Conservation (phyloP, 2,113 vertebrate genomes). For the Cebidichthys violaceus region DNA sequence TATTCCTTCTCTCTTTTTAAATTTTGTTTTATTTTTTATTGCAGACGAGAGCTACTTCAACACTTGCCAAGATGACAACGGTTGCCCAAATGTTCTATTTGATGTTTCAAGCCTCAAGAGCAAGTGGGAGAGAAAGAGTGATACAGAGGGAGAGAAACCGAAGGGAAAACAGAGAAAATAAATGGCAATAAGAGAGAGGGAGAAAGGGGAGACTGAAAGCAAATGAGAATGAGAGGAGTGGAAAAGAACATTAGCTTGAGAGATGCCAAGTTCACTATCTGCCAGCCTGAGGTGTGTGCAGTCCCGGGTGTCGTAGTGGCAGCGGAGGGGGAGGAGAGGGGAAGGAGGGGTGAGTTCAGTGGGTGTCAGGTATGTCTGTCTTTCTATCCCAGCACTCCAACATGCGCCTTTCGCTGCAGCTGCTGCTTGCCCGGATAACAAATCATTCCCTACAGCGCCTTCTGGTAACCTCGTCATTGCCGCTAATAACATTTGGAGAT, state of each 20-base stretch:
- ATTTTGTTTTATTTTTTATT: background rate
- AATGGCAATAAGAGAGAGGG: slow-evolving; percentile 60
- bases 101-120: slow-evolving; percentile 81
- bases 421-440: slow-evolving; percentile 84
- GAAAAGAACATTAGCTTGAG: slow-evolving; percentile 78
- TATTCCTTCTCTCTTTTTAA: slow-evolving; percentile 20
- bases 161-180: slow-evolving; percentile 59
- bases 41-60: slow-evolving; percentile 69
- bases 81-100: slow-evolving; percentile 80
- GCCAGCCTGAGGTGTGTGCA: slow-evolving; percentile 80
- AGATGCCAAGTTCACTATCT: slow-evolving; percentile 80
- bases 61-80: slow-evolving; percentile 78
- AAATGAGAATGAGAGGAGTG: slow-evolving; percentile 75
- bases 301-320: slow-evolving; percentile 66
- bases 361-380: slow-evolving; percentile 84
- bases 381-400: slow-evolving; percentile 72
- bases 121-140: slow-evolving; percentile 76
- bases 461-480: slow-evolving; percentile 85
- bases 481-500: slow-evolving; percentile 88
- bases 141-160: slow-evolving; percentile 59
- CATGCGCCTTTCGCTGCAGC: slow-evolving; percentile 63
- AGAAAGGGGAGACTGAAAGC: slow-evolving; percentile 66
- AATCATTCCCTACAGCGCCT: slow-evolving; percentile 86
- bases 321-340: slow-evolving; percentile 35
- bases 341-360: slow-evolving; percentile 70